Evolutionary conservation across 2,113 vertebrate genomes (phyloP).

Genomic region (Trochalopteron elliotii): DNA sequence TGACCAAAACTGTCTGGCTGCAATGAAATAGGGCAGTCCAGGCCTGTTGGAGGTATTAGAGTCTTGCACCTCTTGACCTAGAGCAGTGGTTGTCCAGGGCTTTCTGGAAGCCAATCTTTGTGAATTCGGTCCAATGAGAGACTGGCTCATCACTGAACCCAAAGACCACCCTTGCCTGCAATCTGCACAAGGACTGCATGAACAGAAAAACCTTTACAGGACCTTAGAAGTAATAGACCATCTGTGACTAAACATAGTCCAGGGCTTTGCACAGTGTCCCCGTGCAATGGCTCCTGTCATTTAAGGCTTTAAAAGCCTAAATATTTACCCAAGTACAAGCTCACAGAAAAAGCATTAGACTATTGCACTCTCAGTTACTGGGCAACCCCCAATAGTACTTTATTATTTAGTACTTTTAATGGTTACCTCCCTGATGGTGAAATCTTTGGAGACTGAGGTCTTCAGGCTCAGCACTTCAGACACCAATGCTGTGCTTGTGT

Average conservation of each 20-base stretch:
- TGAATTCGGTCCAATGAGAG: not conserved
- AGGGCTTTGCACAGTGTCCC: not conserved
- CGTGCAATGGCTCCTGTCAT: not conserved
- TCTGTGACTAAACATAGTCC: slow-evolving; percentile 39
- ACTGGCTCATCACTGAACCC: accelerated
- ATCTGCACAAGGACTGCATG: accelerated
- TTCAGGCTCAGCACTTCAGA: not conserved
- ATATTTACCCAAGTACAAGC: slow-evolving; percentile 56
- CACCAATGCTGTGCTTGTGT: not conserved
- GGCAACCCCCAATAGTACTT: slow-evolving; percentile 32
- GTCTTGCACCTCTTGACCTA: accelerated
- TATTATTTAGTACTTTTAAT: slow-evolving; percentile 60
- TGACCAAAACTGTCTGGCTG: not conserved
- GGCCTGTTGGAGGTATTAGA: accelerated
- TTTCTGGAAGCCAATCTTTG: not conserved
- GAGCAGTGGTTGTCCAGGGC: not conserved
- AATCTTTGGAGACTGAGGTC: not conserved
- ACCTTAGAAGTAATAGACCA: not conserved
- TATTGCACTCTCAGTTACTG: slow-evolving; percentile 37
- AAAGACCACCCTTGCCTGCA: not conserved
- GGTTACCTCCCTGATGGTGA: not conserved
- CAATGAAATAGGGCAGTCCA: not conserved
- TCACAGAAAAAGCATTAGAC: slow-evolving; percentile 25
- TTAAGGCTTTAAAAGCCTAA: slow-evolving; percentile 59
- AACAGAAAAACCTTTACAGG: not conserved